Evolutionary conservation across 2,888 invertebrate species (phyloP).

Genomic region (Linyphia triangularis): DNA sequence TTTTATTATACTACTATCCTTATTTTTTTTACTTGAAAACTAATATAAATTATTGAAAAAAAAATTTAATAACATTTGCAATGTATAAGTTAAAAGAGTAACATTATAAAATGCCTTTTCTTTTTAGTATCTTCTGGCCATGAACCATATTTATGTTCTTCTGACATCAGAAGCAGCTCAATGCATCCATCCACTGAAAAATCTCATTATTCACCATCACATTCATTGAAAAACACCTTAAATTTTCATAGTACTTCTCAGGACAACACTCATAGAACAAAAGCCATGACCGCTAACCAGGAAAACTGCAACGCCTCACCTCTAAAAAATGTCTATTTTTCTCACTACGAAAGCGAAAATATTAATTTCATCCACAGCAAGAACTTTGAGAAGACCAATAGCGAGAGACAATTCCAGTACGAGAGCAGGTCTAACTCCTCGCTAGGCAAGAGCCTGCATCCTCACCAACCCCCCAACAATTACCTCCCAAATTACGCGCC

Average conservation of each 20-base stretch:
- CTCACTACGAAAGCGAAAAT: constrained; percentile 70
- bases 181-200: constrained; percentile 70
- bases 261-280: constrained; percentile 50
- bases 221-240: constrained; percentile 45
- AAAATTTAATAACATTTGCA: too few species aligned
- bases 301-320: constrained; percentile 71
- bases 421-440: constrained; percentile 25
- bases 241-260: constrained; percentile 63
- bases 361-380: constrained; percentile 57
- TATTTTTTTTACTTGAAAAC: too few species aligned
- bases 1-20: too few species aligned
- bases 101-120: not conserved
- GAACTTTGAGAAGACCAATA: constrained; percentile 38
- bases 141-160: constrained; percentile 60
- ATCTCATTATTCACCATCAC: constrained; percentile 67
- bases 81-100: too few species aligned
- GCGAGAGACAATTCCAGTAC: constrained; percentile 36
- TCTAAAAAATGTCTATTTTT: constrained; percentile 72
- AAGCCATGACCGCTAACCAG: constrained; percentile 44
- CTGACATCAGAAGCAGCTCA: constrained; percentile 71
- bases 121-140: constrained; percentile 61
- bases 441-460: constrained; percentile 35
- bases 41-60: too few species aligned
- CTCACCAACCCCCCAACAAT: constrained; percentile 28
- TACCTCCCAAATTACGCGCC: constrained; percentile 25